These are phyloP conservation scores for Ploceus nigricollis DNA, from an alignment of 2,113 vertebrate species.

Conservation along the genomic window DNA sequence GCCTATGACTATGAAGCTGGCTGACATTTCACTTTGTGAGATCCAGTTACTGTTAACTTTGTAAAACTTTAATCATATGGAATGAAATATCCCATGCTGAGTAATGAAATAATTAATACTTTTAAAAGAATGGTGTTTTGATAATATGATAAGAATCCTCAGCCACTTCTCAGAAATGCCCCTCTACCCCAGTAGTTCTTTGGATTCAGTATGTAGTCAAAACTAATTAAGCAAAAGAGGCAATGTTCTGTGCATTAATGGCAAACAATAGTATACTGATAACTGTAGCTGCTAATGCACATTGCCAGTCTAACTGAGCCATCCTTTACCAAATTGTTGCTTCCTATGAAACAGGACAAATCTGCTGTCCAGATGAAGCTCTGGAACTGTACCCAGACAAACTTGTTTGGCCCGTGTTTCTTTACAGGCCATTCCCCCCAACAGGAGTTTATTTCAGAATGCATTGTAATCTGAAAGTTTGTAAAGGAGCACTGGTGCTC, in stretches of 20 bases:
- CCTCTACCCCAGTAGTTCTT: background rate
- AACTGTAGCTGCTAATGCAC: background rate
- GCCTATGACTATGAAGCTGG: background rate
- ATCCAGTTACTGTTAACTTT: slow-evolving; percentile 11
- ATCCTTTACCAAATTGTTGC: background rate
- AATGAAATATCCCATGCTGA: background rate
- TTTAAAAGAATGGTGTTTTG: background rate
- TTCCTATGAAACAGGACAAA: background rate
- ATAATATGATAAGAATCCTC: background rate
- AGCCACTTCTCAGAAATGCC: background rate
- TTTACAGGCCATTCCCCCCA: background rate
- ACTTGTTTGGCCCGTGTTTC: background rate
- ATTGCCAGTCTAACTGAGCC: background rate
- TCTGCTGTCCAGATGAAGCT: background rate
- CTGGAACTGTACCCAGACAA: background rate
- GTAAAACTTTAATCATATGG: background rate
- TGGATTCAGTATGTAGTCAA: background rate
- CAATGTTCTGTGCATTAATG: background rate
- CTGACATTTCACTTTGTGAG: background rate
- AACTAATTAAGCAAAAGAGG: background rate
- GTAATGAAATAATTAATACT: background rate
- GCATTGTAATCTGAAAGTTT: background rate
- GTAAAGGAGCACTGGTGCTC: background rate
- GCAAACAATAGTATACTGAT: background rate
- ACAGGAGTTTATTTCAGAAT: background rate